Conservation (phyloP, 2,113 vertebrate genomes). For the Narcine bancroftii region DNA sequence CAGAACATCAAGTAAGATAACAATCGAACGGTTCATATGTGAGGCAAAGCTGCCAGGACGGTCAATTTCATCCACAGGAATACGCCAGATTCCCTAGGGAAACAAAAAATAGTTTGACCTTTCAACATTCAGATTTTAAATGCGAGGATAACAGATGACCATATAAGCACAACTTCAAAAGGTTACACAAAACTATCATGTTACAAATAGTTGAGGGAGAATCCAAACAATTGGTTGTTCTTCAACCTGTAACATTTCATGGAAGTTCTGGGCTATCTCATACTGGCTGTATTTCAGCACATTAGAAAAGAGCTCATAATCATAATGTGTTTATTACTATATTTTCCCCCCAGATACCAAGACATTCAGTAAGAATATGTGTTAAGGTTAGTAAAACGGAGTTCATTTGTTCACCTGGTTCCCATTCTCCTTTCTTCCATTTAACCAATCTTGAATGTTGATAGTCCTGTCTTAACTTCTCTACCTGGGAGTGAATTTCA, state of each 20-base stretch:
- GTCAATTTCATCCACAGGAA: conserved; percentile 98
- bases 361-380: not conserved
- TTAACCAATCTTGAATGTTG: not conserved
- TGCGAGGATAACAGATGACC: not conserved
- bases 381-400: not conserved
- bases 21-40: conserved; percentile 98
- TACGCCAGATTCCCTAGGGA: conserved; percentile 94
- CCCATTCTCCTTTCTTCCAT: not conserved
- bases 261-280: not conserved
- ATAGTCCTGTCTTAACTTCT: not conserved
- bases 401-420: not conserved
- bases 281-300: not conserved
- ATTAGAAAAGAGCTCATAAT: not conserved
- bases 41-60: conserved; percentile 94
- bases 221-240: conserved; percentile 3
- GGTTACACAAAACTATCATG: not conserved
- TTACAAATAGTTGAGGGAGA: not conserved
- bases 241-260: not conserved
- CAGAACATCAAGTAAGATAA: conserved; percentile 85
- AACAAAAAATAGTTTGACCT: not conserved
- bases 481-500: not conserved
- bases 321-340: not conserved
- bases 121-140: not conserved
- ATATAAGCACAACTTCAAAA: not conserved
- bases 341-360: not conserved